Conservation (phyloP, 2,797 vertebrate species). For the Gephyroberyx darwinii region DNA sequence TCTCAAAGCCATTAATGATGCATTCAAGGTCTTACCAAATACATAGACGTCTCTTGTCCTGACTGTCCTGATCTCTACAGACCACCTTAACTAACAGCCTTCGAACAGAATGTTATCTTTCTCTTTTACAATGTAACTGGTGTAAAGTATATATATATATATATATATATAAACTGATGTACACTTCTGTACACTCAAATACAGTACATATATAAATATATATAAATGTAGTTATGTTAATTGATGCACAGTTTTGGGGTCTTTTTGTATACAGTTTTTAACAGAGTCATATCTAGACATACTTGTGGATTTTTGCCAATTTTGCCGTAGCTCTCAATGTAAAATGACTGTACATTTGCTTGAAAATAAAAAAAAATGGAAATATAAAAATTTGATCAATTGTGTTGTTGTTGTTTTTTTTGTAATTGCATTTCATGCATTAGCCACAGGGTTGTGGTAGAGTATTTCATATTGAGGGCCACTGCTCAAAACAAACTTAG, state of each 20-base stretch:
- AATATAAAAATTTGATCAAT: constrained; percentile 1
- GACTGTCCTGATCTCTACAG: constrained; percentile 53
- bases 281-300: constrained; percentile 76
- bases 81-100: constrained; percentile 55
- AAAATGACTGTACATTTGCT: constrained; percentile 82
- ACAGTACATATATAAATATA: constrained; percentile 46
- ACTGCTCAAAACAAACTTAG: too few relatives aligned
- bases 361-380: constrained; percentile 80
- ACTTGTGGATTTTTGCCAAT: constrained; percentile 80
- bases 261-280: constrained; percentile 84
- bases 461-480: constrained; percentile 31
- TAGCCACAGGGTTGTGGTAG: constrained; percentile 59
- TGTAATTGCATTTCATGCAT: constrained; percentile 17
- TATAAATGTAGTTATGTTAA: constrained; percentile 70
- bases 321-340: constrained; percentile 81
- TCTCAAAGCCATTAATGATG: constrained; percentile 58
- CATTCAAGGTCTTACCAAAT: constrained; percentile 57
- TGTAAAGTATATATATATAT: constrained; percentile 47
- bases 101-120: constrained; percentile 67
- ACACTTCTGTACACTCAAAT: constrained; percentile 46
- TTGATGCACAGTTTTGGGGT: constrained; percentile 82
- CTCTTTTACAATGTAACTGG: constrained; percentile 50
- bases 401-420: constrained; percentile 1
- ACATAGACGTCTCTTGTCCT: constrained; percentile 42
- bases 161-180: constrained; percentile 33